Percentiles rank a stretch among this genome's conserved stretches.
Evolutionary conservation across 2,797 vertebrate genomes (phyloP).

Genomic region (Triplophysa yarkandensis): DNA sequence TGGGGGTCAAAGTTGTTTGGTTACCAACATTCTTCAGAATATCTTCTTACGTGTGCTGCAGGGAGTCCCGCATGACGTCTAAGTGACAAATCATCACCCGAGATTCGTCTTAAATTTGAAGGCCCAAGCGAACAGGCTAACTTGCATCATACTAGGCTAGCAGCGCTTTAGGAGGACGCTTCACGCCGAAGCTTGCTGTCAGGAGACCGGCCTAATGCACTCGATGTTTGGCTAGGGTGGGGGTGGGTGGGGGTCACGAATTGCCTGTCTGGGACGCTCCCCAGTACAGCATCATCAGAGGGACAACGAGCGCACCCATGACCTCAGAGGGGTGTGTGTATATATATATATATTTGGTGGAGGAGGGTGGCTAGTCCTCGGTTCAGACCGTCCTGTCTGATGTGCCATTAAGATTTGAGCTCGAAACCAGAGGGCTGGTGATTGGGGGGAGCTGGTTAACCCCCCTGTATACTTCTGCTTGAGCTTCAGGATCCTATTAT

Average conservation of each 20-base stretch:
- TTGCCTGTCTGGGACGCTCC: conserved; percentile 66
- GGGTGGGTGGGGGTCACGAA: conserved; percentile 36
- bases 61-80: no score
- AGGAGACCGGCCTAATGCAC: conserved; percentile 71
- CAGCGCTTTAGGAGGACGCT: conserved; percentile 64
- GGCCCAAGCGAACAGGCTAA: conserved; percentile 58
- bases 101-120: neutral
- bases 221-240: conserved; percentile 68
- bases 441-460: conserved; percentile 48
- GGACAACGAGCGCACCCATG: conserved; percentile 58
- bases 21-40: no score
- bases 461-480: conserved; percentile 57
- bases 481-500: conserved; percentile 69
- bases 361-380: conserved; percentile 57
- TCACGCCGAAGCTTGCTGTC: conserved; percentile 37
- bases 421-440: conserved; percentile 58
- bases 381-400: conserved; percentile 71
- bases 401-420: conserved; percentile 76
- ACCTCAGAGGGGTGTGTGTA: conserved; percentile 54
- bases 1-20: no score
- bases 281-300: conserved; percentile 63
- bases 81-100: no score
- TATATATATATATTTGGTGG: conserved; percentile 51
- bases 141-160: conserved; percentile 56
- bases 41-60: no score